These are phyloP conservation scores for Xylocampa areola DNA, from an alignment of 2,888 invertebrate species.

Conservation along the genomic window DNA sequence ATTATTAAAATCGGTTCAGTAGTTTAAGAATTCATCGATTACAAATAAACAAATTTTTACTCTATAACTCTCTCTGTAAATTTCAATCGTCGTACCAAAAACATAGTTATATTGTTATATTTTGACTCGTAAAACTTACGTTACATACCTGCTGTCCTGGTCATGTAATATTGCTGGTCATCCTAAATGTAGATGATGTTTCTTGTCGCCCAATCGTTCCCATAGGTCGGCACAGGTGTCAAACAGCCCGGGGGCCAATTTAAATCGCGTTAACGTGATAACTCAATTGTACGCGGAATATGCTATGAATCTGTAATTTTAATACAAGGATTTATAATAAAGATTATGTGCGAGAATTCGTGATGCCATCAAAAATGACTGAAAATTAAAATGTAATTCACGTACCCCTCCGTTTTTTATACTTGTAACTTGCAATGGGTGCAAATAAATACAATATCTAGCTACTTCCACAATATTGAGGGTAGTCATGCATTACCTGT, in stretches of 20 bases:
- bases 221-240: slow-evolving; percentile 77
- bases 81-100: no score
- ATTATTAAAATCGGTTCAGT: no score
- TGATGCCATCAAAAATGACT: neutral
- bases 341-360: neutral
- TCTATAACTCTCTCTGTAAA: no score
- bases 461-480: no score
- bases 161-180: slow-evolving; percentile 11
- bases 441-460: no score
- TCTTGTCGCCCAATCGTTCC: slow-evolving; percentile 70
- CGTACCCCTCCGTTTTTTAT: no score
- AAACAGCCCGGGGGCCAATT: slow-evolving; percentile 79
- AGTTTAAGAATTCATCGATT: no score
- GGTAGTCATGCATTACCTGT: no score
- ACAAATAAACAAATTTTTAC: no score
- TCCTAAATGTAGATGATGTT: slow-evolving; percentile 40
- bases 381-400: neutral
- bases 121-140: neutral
- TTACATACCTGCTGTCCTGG: neutral
- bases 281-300: slow-evolving; percentile 80
- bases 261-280: slow-evolving; percentile 87
- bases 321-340: slow-evolving; percentile 19
- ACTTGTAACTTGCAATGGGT: no score
- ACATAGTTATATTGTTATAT: no score
- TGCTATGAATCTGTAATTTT: slow-evolving; percentile 58